phyloP scores from a whole-genome alignment of 1,140 invertebrate species.

The Drosophila oshimai region DNA sequence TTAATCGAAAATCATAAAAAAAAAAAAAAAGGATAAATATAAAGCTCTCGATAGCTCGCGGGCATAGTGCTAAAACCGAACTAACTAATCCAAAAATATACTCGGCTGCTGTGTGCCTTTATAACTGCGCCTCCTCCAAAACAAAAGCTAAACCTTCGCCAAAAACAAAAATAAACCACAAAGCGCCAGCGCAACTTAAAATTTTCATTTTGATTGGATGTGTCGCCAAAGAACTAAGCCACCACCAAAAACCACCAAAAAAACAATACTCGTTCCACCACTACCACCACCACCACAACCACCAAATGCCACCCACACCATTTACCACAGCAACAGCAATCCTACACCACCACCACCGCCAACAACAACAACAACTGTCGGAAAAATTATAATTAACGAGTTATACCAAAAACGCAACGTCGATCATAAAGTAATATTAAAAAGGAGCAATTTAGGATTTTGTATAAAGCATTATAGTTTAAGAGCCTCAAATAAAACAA shows the following conservation, averaged over 20 bases:
- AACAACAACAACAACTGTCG: conserved; percentile 46
- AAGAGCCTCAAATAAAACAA: too few species aligned
- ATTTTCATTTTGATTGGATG: conserved; percentile 59
- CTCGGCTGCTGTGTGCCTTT: conserved; percentile 21
- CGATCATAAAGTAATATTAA: conserved; percentile 32
- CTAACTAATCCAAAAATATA: conserved; percentile 36
- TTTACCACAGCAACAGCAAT: conserved; percentile 68
- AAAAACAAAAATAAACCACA: conserved; percentile 28
- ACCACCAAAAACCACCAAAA: conserved; percentile 29
- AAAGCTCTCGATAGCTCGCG: conserved; percentile 1
- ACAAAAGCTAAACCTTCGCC: conserved; percentile 37
- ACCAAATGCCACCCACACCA: conserved; percentile 52
- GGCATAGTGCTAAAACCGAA: conserved; percentile 27
- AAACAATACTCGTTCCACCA: conserved; percentile 39
- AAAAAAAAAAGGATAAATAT: background rate
- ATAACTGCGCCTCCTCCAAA: conserved; percentile 20
- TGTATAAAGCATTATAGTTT: too few species aligned
- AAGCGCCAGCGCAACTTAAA: conserved; percentile 49
- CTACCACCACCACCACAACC: conserved; percentile 33
- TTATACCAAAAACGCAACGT: conserved; percentile 18
- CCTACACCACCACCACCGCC: conserved; percentile 55
- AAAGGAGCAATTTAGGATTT: conserved; percentile 64
- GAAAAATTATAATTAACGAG: conserved; percentile 31
- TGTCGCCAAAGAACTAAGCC: conserved; percentile 26
- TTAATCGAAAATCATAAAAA: conserved; percentile 12